A percentile compares a stretch with the other conserved stretches of the same genome.
These are phyloP conservation scores for Gymnorhina tibicen DNA, from an alignment of 2,113 vertebrate genomes.

Conservation along the genomic window DNA sequence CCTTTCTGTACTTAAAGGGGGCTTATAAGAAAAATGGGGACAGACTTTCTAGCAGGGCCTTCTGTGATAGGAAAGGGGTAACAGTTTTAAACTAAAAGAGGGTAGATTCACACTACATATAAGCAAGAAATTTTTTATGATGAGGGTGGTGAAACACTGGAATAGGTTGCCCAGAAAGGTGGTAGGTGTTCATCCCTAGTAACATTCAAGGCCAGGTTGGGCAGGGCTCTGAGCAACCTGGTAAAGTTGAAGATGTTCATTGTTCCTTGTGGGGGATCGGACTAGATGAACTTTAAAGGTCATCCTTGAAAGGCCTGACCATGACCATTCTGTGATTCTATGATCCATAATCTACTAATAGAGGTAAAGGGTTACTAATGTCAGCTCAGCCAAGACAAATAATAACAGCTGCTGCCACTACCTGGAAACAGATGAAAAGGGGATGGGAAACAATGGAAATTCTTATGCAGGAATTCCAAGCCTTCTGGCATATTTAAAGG, in stretches of 20 bases:
- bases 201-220: neutral
- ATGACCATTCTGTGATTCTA: neutral
- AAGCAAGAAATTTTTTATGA: neutral
- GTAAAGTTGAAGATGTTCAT: neutral
- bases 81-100: neutral
- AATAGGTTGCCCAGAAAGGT: neutral
- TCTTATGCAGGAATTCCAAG: neutral
- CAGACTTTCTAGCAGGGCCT: neutral
- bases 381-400: neutral
- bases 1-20: neutral
- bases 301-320: neutral
- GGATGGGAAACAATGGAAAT: neutral
- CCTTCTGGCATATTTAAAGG: neutral
- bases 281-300: neutral
- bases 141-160: neutral
- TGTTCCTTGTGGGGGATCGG: rapidly evolving
- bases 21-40: neutral
- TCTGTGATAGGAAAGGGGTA: neutral
- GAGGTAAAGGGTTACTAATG: neutral
- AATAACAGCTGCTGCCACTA: neutral
- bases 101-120: neutral
- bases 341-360: neutral
- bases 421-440: neutral
- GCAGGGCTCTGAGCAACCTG: neutral
- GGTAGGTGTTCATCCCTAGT: neutral